phyloP scores from a whole-genome alignment of 1,140 invertebrate genomes.

The Paraescarpia echinospica region DNA sequence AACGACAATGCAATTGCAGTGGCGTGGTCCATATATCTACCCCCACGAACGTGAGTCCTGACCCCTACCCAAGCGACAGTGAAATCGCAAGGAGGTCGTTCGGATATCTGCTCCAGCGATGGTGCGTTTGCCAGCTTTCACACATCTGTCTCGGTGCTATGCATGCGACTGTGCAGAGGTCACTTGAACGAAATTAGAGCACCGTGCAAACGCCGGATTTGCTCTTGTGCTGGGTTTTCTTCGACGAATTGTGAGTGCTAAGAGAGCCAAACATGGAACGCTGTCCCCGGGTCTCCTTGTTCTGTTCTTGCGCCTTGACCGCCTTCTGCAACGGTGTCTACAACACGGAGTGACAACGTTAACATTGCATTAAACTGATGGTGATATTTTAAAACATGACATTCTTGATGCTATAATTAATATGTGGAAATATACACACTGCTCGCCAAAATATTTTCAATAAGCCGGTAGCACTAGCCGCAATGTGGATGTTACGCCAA shows the following conservation, averaged over 20 bases:
- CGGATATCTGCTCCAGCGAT: background rate
- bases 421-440: too few species aligned
- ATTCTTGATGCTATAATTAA: too few species aligned
- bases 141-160: background rate
- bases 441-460: too few species aligned
- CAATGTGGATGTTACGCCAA: too few species aligned
- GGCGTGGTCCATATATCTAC: too few species aligned
- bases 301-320: slow-evolving; percentile 12
- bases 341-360: background rate
- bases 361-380: too few species aligned
- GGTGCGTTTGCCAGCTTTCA: background rate
- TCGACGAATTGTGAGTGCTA: background rate
- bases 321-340: slow-evolving; percentile 6
- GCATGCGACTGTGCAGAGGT: background rate
- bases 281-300: slow-evolving; percentile 13
- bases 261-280: background rate
- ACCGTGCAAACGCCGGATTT: background rate
- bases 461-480: too few species aligned
- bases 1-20: too few species aligned
- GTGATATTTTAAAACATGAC: too few species aligned
- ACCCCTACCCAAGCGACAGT: too few species aligned
- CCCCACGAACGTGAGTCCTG: too few species aligned
- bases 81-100: background rate
- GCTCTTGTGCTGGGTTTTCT: slow-evolving; percentile 7
- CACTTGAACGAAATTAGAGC: background rate